Conservation (phyloP, 2,888 invertebrate genomes). For the Acanthosepion esculentum region DNA sequence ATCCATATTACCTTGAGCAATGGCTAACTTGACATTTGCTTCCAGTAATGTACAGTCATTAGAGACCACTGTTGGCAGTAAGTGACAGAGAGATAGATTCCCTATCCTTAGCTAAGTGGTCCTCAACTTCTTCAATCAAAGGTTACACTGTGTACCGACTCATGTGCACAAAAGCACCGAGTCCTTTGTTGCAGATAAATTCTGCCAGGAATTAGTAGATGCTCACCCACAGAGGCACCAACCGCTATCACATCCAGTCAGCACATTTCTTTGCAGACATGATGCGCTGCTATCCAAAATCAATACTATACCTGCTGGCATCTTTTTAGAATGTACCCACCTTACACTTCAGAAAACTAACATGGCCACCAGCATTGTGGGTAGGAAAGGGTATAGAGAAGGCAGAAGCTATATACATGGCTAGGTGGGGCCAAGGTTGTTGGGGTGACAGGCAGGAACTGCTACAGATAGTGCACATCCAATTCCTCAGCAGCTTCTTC, state of each 20-base stretch:
- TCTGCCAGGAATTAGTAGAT: neutral
- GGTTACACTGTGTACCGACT: neutral
- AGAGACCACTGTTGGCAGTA: neutral
- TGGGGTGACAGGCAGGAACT: constrained; percentile 16
- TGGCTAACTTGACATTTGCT: neutral
- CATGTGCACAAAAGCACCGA: neutral
- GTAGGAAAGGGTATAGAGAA: neutral
- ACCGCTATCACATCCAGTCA: neutral
- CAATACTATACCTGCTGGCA: neutral
- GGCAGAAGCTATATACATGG: neutral
- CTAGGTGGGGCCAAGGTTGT: neutral
- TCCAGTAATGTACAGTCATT: neutral
- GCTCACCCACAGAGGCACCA: neutral
- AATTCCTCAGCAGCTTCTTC: neutral
- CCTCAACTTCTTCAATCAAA: neutral
- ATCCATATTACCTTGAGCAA: neutral
- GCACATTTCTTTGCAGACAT: neutral
- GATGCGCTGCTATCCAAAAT: neutral
- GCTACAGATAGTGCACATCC: constrained; percentile 22
- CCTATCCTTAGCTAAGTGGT: neutral
- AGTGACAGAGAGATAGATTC: neutral
- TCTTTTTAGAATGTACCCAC: neutral
- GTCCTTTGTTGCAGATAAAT: neutral
- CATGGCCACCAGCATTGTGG: no score
- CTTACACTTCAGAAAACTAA: neutral